Evolutionary conservation across 2,888 invertebrate genomes (phyloP), one percentile per base, ranked within the genome.

Genomic region (Ceraclea dissimilis): DNA sequence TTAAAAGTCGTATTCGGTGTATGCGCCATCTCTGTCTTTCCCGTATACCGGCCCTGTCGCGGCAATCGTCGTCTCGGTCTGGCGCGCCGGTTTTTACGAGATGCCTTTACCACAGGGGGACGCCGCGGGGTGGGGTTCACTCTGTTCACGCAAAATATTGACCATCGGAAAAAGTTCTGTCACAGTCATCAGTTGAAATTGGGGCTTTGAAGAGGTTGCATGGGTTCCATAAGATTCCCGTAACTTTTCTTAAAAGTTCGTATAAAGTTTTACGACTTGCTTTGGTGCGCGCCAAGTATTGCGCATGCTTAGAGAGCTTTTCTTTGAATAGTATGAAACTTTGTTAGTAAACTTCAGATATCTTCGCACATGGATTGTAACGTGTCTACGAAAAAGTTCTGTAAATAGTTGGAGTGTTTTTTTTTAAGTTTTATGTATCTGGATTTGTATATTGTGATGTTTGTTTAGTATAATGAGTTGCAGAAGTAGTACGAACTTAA

Each of bases 91-190:
- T 78, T 78, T 78, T 77, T 77, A 77, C 77, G 77, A 77, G 77
- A 78, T 69, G 73, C 57, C 57, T 55, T 52, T 59, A 52, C 54
- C 76, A 75, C 62, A 51, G 62, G 60, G 58, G 56, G 75, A 74
- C 74, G 73, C 64, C 68, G 72, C 73, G 70, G 75, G 72, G 75
- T 66, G 74, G 61, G 48, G 75, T 74, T 73, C 73, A 75, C 74
- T 74, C 71, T 74, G 75, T 73, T 74, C 76, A 76, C 76, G 75
- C 76, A 75, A 78, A 78, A 78, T 78, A 78, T 78, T 78, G 78
- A 78, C 77, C 78, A 78, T 77, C 75, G 77, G 76, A 78, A 77
- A 77, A 77, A 77, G 72, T 74, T 76, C 76, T 75, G 77, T 76
- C 77, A 75, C 76, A 76, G 75, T 75, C 77, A 77, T 77, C 78